Conservation (phyloP, 2,113 vertebrate genomes). For the Ammodramus savannarum region DNA sequence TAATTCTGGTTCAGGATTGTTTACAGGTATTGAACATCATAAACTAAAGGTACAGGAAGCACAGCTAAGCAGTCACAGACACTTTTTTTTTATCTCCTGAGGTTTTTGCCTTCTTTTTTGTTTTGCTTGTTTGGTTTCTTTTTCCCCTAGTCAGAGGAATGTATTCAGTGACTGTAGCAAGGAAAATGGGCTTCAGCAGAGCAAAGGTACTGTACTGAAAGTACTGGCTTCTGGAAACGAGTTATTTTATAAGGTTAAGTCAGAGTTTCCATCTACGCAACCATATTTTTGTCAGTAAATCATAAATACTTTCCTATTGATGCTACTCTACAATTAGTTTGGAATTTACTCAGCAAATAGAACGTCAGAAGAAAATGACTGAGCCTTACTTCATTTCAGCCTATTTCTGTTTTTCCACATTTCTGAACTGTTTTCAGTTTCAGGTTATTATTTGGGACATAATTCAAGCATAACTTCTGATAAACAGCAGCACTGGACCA, state of each 20-base stretch:
- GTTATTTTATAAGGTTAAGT: conserved; percentile 1
- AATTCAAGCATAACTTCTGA: background rate
- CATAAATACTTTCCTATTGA: conserved; percentile 46
- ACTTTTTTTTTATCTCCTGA: background rate
- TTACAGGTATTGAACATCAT: background rate
- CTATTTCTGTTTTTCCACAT: accelerated
- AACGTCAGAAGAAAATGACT: background rate
- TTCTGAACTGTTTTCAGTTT: background rate
- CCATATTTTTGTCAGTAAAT: background rate
- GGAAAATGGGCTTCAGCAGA: background rate
- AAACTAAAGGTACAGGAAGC: background rate
- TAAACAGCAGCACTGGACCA: background rate
- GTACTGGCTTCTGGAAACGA: background rate
- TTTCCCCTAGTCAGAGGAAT: background rate
- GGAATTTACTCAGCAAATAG: conserved; percentile 13
- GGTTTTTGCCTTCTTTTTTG: accelerated
- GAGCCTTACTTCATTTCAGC: background rate
- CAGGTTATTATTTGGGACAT: background rate
- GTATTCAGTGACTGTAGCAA: background rate
- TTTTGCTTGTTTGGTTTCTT: background rate
- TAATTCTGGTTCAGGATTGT: background rate
- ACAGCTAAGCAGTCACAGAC: background rate
- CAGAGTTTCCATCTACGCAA: conserved; percentile 7
- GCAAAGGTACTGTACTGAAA: conserved; percentile 2
- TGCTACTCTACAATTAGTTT: background rate